Evolutionary conservation across 2,888 invertebrate genomes (phyloP), one percentile per base, ranked within the genome.

Genomic region (Catocala sponsa): DNA sequence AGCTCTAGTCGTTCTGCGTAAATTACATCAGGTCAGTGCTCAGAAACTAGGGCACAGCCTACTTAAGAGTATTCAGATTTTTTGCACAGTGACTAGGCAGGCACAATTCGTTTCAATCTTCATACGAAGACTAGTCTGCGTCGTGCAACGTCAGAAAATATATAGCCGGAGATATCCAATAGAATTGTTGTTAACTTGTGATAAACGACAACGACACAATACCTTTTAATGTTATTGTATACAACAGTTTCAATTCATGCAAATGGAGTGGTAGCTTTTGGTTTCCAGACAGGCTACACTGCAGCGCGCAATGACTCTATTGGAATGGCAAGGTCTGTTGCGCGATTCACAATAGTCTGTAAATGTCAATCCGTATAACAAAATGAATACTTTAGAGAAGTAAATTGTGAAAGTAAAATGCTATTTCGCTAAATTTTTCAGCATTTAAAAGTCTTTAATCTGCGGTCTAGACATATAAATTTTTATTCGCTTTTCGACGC

Each of bases 11-110:
- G 68, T 75, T 77, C 76, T 68, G 74, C 69, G 73, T 80, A 74
- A 75, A 80, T 79, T 74, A 72, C 78, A 80, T 79, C 80, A 81
- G 87, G 86, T 82, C 86, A 85, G 80, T 87, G 85, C 76, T 79
- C 84, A 77, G 70, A 79, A 89, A 79, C 67, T 85, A 75, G 86
- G 75, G 51, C 83, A 72, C 72, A 79, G 62, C 78, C 84, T 81
- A 85, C 80, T 81, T 83, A 56, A 47, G 50, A 68, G 62, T 53
- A 63, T 70, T 61, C 50, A 51, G 25, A 58, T 55, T 61, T 68
- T 72, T 69, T 65, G 50, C 61, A 42, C 55, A 51, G 25, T 44
- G 48, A 32, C 43, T 65, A 65, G 52, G 47, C 70, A 61, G 9
- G 13, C 12, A 33, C 49, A 5, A 10, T 2, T 5, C n/a, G 25